phyloP scores from a whole-genome alignment of 2,113 vertebrate genomes.

The Amazona vittata region DNA sequence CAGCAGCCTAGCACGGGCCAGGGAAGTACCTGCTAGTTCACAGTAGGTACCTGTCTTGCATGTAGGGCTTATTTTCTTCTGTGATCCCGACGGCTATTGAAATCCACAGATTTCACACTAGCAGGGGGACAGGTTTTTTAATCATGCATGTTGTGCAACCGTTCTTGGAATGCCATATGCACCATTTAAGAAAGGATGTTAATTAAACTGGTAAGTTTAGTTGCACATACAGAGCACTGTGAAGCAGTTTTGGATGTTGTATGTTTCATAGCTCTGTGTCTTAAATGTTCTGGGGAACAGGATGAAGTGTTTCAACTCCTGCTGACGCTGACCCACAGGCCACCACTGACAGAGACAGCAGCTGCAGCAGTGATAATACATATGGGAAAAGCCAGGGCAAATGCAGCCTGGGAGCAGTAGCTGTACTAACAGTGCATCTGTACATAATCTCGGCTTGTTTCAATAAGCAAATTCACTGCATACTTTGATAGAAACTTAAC shows the following conservation, averaged over 20 bases:
- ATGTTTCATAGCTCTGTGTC: neutral
- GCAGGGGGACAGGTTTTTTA: neutral
- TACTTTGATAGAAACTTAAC: neutral
- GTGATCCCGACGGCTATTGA: neutral
- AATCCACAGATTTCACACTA: neutral
- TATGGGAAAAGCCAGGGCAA: neutral
- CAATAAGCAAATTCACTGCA: neutral
- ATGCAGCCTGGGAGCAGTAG: neutral
- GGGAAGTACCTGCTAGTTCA: neutral
- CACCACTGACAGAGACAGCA: neutral
- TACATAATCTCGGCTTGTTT: neutral
- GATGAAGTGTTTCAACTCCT: neutral
- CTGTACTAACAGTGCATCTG: neutral
- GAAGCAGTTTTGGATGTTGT: neutral
- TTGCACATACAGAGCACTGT: neutral
- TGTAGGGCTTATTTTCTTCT: neutral
- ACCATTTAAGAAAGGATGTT: neutral
- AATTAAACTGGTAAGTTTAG: neutral
- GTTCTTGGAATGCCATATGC: neutral
- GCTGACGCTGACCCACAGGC: neutral
- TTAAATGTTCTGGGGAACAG: neutral
- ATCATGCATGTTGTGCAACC: neutral
- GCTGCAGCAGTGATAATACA: neutral
- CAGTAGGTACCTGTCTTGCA: rapidly evolving
- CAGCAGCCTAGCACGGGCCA: neutral